phyloP scores from a whole-genome alignment of 2,797 vertebrate genomes.

The Florisuga fusca region DNA sequence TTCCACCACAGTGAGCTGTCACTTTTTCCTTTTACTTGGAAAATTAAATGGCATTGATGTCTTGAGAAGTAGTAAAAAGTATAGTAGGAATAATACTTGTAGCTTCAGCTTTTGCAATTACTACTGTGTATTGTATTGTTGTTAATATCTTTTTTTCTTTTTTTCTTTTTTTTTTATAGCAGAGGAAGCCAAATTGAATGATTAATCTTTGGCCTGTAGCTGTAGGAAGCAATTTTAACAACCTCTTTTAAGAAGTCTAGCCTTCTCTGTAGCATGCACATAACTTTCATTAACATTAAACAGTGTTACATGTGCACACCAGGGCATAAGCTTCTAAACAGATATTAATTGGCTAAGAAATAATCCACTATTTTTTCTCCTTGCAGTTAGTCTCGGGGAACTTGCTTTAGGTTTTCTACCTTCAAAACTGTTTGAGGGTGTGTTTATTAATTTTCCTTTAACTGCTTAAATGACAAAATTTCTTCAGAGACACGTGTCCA shows the following conservation, averaged over 20 bases:
- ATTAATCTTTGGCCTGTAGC: constrained; percentile 40
- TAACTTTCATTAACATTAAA: constrained; percentile 41
- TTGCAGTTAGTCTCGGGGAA: not conserved
- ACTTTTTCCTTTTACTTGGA: not conserved
- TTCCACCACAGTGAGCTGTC: not conserved
- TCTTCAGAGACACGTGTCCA: not conserved
- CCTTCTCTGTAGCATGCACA: constrained; percentile 45
- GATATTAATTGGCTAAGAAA: constrained; percentile 57
- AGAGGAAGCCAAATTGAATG: not conserved
- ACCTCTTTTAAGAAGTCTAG: constrained; percentile 33
- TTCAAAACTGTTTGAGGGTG: not conserved
- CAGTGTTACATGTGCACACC: constrained; percentile 32
- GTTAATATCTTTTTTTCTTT: not conserved
- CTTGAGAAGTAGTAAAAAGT: not conserved
- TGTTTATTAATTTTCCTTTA: not conserved
- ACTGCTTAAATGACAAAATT: not conserved
- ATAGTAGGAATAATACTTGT: not conserved
- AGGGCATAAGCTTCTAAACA: constrained; percentile 37
- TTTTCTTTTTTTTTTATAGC: not conserved
- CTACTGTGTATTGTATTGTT: not conserved
- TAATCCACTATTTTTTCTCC: not conserved
- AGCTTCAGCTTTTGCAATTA: not conserved
- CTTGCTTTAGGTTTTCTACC: not conserved
- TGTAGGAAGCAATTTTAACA: constrained; percentile 30
- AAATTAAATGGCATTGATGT: not conserved